Evolutionary conservation across 1,140 invertebrate genomes (phyloP).

Genomic region (Drosophila oshimai): DNA sequence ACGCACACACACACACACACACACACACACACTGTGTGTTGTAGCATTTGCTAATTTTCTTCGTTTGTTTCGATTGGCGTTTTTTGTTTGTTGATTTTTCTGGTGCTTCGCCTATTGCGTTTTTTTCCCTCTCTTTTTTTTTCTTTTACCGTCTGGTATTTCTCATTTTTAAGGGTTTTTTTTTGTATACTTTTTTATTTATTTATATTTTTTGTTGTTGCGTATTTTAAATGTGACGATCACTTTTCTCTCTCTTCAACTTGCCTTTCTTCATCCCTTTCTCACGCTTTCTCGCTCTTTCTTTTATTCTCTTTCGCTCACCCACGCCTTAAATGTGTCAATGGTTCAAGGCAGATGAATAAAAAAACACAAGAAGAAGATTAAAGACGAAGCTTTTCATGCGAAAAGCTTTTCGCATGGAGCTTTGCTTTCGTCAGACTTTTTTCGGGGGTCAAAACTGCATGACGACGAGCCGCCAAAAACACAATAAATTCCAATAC

Average conservation of each 20-base stretch:
- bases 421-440: conserved; percentile 27
- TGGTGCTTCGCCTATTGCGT: conserved; percentile 4
- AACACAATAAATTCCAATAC: background rate
- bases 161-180: conserved; percentile 12
- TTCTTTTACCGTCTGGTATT: conserved; percentile 4
- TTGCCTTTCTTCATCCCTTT: conserved; percentile 1
- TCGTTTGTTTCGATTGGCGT: conserved; percentile 28
- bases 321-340: conserved; percentile 66
- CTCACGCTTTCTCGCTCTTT: background rate
- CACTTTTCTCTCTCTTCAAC: conserved; percentile 17
- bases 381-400: conserved; percentile 9
- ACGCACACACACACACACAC: conserved; percentile 16
- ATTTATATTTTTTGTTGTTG: too few relatives aligned
- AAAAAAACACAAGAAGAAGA: conserved; percentile 16
- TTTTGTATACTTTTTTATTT: too few relatives aligned
- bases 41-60: conserved; percentile 49
- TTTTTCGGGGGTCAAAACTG: conserved; percentile 23
- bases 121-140: background rate
- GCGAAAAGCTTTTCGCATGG: conserved; percentile 1
- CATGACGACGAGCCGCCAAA: background rate
- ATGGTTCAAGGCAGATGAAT: conserved; percentile 68
- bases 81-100: conserved; percentile 42
- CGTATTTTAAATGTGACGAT: conserved; percentile 22
- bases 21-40: background rate
- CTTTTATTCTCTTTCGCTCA: background rate